Evolutionary conservation across 1,140 invertebrate species (phyloP), one percentile per base, ranked within the genome.

Genomic region (Papilio dardanus): DNA sequence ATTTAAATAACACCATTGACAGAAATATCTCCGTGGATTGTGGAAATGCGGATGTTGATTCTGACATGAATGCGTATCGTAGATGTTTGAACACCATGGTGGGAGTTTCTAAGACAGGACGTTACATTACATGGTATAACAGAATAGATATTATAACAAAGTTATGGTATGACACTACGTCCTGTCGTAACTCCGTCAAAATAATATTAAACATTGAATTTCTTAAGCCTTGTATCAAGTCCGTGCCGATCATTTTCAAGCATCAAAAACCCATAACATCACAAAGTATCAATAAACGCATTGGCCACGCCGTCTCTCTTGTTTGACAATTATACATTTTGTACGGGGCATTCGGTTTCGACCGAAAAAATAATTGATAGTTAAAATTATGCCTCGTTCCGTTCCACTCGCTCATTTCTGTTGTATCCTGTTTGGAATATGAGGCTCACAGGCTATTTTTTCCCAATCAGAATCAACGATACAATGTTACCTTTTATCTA

Each of bases 311-410:
- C 75, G 79, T 31, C n/a, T 73, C 46, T 35, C 6, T 73, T 77
- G 73, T 80, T 76, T 79, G 77, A 66, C 78, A 81, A 83, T 83
- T 83, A 83, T 81, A 76, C 74, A 83, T 83, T 83, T 78, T 69
- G 71, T 76, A 81, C 76, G 81, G 76, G 33, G 76, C 71, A 75
- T 62, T 74, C 37, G 76, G 62, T 74, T 79, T 73, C 76, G 71
- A 74, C 62, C 58, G 28, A 79, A 24, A 69, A 73, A 73, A 73
- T 58, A 73, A 31, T 35, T 58, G 24, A 73, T 73, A 14, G 71
- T 73, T 73, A 58, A 54, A 73, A 73, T 54, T 50, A 73, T 73
- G 50, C 71, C 71, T 58, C 50, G 46, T 33, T n/a, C 50, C n/a
- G 33, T 73, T 58, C 46, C 50, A 58, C 71, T 24, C 21, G 68